These are phyloP conservation scores for Henicopernis longicauda DNA, from an alignment of 2,113 vertebrate genomes.

Conservation along the genomic window DNA sequence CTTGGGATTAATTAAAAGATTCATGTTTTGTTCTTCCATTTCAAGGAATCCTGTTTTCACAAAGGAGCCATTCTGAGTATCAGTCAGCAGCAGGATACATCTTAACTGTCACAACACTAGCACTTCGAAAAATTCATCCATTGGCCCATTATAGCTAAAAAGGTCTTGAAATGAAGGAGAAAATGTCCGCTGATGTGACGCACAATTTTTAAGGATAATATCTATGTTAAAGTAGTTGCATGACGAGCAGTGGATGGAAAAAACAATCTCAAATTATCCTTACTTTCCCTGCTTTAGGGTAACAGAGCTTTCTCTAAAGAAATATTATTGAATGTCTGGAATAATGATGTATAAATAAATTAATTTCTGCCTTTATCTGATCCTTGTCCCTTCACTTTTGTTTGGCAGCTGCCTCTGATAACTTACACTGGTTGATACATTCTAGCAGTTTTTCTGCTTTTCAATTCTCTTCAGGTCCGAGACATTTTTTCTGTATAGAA, in stretches of 20 bases:
- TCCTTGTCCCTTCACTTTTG: not conserved
- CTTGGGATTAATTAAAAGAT: not conserved
- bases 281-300: not conserved
- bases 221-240: not conserved
- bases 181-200: not conserved
- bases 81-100: not conserved
- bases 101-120: not conserved
- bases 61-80: not conserved
- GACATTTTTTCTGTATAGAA: not conserved
- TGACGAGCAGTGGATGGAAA: not conserved
- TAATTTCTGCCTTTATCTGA: not conserved
- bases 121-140: not conserved
- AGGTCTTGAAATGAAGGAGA: not conserved
- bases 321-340: not conserved
- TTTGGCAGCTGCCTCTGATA: not conserved
- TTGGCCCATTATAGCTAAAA: not conserved
- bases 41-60: not conserved
- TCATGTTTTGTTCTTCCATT: not conserved
- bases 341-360: conserved; percentile 42
- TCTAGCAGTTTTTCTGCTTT: not conserved
- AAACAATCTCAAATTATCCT: not conserved
- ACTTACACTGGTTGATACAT: not conserved
- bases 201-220: not conserved
- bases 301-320: conserved; percentile 23
- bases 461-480: not conserved